These are phyloP conservation scores for Torymus tubicola DNA, from an alignment of 2,888 invertebrate genomes.

Conservation along the genomic window DNA sequence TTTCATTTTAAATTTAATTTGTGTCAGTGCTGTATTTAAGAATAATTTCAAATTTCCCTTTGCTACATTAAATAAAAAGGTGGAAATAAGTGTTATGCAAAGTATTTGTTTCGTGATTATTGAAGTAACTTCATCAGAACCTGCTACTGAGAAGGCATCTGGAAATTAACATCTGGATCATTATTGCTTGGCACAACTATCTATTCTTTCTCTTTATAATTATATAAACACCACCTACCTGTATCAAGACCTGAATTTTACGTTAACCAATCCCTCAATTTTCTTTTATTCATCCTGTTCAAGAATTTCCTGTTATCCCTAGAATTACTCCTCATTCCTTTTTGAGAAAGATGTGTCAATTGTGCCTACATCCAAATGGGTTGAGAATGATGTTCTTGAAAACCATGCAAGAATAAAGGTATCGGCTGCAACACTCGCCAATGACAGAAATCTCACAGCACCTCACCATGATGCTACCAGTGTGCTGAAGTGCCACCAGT, in stretches of 20 bases:
- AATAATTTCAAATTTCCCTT: constrained; percentile 34
- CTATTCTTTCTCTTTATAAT: constrained; percentile 36
- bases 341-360: constrained; percentile 53
- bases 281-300: constrained; percentile 28
- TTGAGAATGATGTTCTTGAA: constrained; percentile 41
- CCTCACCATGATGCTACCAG: constrained; percentile 58
- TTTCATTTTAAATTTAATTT: constrained; percentile 38
- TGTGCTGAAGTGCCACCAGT: constrained; percentile 56
- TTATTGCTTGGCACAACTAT: constrained; percentile 41
- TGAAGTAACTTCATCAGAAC: constrained; percentile 49
- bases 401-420: constrained; percentile 48
- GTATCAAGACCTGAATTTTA: not conserved
- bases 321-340: constrained; percentile 25
- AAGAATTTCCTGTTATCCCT: constrained; percentile 9
- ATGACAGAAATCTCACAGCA: constrained; percentile 56
- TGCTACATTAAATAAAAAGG: constrained; percentile 23
- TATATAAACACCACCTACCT: constrained; percentile 11
- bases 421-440: constrained; percentile 45
- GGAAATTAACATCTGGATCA: constrained; percentile 45
- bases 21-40: constrained; percentile 50
- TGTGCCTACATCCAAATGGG: constrained; percentile 46
- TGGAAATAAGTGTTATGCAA: constrained; percentile 45
- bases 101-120: constrained; percentile 46
- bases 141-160: constrained; percentile 44
- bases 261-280: constrained; percentile 6